Percentiles rank a stretch among this genome's conserved stretches.
Conservation (phyloP, 2,113 vertebrate genomes). For the Pelvicachromis taeniatus region DNA sequence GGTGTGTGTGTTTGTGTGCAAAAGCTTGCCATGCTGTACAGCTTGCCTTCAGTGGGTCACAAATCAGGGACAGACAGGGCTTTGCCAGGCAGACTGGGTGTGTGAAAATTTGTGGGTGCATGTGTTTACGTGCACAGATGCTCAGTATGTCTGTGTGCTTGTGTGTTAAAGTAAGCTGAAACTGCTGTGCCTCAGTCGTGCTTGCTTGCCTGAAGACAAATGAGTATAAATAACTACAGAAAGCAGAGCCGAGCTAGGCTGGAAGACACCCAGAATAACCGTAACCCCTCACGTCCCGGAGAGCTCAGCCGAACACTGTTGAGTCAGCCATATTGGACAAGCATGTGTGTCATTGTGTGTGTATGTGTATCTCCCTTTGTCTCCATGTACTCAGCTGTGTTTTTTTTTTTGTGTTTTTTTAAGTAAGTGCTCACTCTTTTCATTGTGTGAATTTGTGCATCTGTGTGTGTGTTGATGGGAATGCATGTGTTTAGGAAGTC, state of each 20-base stretch:
- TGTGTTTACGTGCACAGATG: not conserved
- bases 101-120: constrained; percentile 26
- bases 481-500: constrained; percentile 76
- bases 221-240: constrained; percentile 69
- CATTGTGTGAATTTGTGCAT: not conserved
- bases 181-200: constrained; percentile 31
- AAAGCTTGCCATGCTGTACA: not conserved
- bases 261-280: constrained; percentile 50
- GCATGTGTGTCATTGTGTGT: not conserved
- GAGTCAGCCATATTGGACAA: constrained; percentile 57
- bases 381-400: not conserved
- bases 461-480: not conserved
- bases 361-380: not conserved
- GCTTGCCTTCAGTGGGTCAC: constrained; percentile 22
- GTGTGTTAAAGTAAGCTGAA: constrained; percentile 21
- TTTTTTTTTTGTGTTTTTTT: constrained; percentile 5
- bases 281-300: constrained; percentile 47
- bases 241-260: constrained; percentile 41
- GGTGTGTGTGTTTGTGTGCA: not conserved
- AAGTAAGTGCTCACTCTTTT: constrained; percentile 10
- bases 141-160: not conserved
- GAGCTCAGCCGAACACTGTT: constrained; percentile 32
- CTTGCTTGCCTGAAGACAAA: constrained; percentile 63
- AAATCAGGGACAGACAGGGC: constrained; percentile 36
- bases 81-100: constrained; percentile 35